These are phyloP conservation scores for Megalops atlanticus DNA, from an alignment of 2,113 vertebrate species.

Conservation along the genomic window DNA sequence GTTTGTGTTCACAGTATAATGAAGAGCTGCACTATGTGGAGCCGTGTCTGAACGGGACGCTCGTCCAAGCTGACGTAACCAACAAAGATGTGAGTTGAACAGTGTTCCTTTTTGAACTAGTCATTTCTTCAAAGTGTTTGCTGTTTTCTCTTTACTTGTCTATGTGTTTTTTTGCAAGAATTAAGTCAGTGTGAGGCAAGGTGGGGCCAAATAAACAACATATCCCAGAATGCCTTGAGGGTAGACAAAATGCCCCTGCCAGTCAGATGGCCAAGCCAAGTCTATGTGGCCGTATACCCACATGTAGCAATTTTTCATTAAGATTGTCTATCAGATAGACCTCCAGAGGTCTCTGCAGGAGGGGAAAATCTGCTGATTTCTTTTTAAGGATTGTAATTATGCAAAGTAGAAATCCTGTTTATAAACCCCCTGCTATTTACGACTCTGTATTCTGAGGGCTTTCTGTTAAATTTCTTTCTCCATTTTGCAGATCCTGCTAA, in stretches of 20 bases:
- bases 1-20: conserved; percentile 82
- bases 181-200: not conserved
- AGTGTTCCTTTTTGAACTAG: not conserved
- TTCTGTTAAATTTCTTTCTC: conserved; percentile 8
- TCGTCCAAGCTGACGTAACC: conserved; percentile 95
- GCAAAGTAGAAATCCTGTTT: conserved; percentile 19
- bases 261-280: not conserved
- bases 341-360: not conserved
- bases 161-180: not conserved
- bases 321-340: conserved; percentile 19
- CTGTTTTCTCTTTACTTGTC: not conserved
- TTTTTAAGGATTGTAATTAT: conserved; percentile 9
- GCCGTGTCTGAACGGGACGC: conserved; percentile 90
- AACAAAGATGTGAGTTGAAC: conserved; percentile 91
- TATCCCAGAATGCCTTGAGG: conserved; percentile 9
- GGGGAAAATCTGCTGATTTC: not conserved
- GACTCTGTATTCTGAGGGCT: not conserved
- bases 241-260: not conserved
- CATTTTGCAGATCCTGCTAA: not conserved
- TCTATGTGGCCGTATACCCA: not conserved
- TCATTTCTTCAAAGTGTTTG: too few species aligned
- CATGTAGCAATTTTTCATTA: conserved; percentile 20
- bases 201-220: not conserved
- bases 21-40: conserved; percentile 95
- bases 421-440: not conserved